Base-by-base conservation (phyloP, 2,113 vertebrate genomes). In the Nothobranchius furzeri region DNA sequence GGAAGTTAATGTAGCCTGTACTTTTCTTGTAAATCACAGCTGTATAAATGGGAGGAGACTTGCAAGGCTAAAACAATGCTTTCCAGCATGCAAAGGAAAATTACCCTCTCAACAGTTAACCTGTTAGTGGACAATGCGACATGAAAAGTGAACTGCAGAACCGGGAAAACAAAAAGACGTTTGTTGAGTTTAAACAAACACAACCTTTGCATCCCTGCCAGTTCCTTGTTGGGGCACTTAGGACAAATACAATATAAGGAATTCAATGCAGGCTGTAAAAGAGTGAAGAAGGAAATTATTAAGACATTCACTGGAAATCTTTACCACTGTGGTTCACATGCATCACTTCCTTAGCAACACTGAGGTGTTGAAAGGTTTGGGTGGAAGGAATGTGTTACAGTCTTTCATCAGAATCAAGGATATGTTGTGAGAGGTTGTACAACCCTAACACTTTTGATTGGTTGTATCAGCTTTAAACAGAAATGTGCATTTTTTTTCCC, bases 21-120 rank as follows among this genome's bases (percentile, higher is more conserved):
- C 63, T 40, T 75, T 68, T 74, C 80, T 84, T 77, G 82, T 84
- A 85, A 86, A 89, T 60, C 64, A 71, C 85, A 89, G 85, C 85
- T 82, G 84, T 65, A 64, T 46, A 81, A 86, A 86, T 84, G 30
- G 30, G 76, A 75, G 60, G 59, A 75, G 68, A 58, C n/a, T n/a
- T 75, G 70, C 9, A 63, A 62, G 52, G 60, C 69, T 40, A 36
- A 51, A 81, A 82, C 78, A 73, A 70, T 84, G 52, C 42, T 68
- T 20, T 60, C 35, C 50, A 45, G 49, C 65, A 47, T 52, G 54
- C 37, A 40, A 61, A 15, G 47, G 55, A 50, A 70, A 77, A 82
- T 61, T 50, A 55, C 49, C 43, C 7, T 0, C 7, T 68, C 67
- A 75, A 60, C 50, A 48, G 47, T 76, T 70, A 58, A 60, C 30